Evolutionary conservation across 2,113 vertebrate species (phyloP).

Genomic region (Synodontis membranacea): DNA sequence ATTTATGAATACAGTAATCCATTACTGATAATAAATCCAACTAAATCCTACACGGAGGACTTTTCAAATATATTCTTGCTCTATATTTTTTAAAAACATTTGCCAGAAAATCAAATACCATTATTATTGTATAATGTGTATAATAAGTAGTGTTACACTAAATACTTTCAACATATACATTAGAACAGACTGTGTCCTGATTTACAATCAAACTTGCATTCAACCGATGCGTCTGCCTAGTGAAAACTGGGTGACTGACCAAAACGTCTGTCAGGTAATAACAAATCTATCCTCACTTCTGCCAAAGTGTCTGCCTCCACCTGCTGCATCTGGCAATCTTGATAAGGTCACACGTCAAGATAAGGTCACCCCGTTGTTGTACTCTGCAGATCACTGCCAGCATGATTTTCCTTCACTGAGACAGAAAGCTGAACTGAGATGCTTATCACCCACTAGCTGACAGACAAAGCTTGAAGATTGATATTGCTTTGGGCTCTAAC

Average conservation of each 20-base stretch:
- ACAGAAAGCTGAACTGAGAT: conserved; percentile 36
- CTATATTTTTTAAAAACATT: background rate
- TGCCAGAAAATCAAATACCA: background rate
- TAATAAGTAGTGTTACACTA: background rate
- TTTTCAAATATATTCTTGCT: background rate
- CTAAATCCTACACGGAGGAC: too few species aligned
- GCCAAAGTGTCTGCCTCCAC: background rate
- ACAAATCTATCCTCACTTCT: conserved; percentile 15
- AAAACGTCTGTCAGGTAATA: background rate
- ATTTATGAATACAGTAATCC: too few species aligned
- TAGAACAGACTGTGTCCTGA: background rate
- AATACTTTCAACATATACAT: background rate
- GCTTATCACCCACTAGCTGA: conserved; percentile 36
- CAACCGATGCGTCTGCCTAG: background rate
- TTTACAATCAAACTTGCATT: background rate
- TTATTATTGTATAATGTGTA: too few species aligned
- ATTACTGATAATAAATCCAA: too few species aligned
- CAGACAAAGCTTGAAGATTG: conserved; percentile 24
- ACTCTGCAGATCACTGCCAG: background rate
- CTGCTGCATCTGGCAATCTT: conserved; percentile 1
- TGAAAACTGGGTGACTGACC: background rate
- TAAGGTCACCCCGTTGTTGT: conserved; percentile 15
- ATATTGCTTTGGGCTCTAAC: conserved; percentile 33
- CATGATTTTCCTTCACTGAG: background rate
- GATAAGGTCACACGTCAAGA: conserved; percentile 32